These are phyloP conservation scores for Ylistrum balloti DNA, from an alignment of 1,140 invertebrate genomes.

Conservation along the genomic window DNA sequence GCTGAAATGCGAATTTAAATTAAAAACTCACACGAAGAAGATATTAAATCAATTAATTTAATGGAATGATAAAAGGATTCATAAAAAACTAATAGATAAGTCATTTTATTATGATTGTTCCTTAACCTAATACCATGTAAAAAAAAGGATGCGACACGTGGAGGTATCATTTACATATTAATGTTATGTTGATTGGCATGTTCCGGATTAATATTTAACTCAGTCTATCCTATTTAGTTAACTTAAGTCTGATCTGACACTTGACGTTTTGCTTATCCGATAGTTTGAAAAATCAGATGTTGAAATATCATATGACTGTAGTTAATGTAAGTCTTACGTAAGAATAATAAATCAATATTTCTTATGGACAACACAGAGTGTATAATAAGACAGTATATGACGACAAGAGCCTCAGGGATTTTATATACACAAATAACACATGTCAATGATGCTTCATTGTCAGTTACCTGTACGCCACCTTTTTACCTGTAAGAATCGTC, in stretches of 20 bases:
- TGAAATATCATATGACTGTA: not conserved
- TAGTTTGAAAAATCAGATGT: not conserved
- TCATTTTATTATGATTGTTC: no score
- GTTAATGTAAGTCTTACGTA: not conserved
- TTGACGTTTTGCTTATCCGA: not conserved
- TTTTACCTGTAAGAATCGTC: not conserved
- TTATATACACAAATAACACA: conserved; percentile 27
- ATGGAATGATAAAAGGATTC: no score
- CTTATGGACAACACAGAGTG: not conserved
- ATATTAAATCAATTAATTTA: no score
- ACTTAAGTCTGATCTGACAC: not conserved
- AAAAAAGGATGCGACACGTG: no score
- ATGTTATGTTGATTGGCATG: not conserved
- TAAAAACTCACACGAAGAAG: no score
- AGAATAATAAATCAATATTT: conserved; percentile 10
- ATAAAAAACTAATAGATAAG: no score
- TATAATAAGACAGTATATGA: not conserved
- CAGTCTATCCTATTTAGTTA: not conserved
- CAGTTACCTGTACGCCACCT: not conserved
- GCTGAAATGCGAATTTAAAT: no score
- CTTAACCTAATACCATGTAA: no score
- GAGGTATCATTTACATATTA: no score
- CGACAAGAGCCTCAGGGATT: not conserved
- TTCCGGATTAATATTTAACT: no score
- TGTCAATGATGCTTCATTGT: conserved; percentile 12